Evolutionary conservation across 2,888 invertebrate genomes (phyloP), one percentile per base, ranked within the genome.

Genomic region (Zaprionus lineosus): DNA sequence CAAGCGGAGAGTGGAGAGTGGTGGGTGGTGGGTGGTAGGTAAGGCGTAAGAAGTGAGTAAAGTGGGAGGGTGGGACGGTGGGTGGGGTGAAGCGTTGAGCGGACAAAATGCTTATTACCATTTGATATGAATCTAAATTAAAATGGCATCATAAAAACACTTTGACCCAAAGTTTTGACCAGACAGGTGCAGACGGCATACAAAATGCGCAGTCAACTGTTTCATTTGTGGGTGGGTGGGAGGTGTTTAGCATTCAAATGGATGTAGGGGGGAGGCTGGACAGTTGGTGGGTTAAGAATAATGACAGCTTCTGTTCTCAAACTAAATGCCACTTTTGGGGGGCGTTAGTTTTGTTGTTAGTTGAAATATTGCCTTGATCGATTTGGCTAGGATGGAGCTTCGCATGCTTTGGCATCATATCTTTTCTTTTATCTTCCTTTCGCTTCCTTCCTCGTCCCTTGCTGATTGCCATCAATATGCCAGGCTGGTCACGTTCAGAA

Each of bases 61-160:
- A n/a, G n/a, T n/a, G n/a, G n/a, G n/a, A n/a, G n/a, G n/a, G n/a
- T n/a, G n/a, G n/a, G n/a, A n/a, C n/a, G n/a, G n/a, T n/a, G n/a
- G n/a, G n/a, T n/a, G n/a, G n/a, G n/a, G n/a, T n/a, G n/a, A n/a
- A n/a, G 43, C 48, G 50, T 46, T 34, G 33, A 53, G 60, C 48
- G 59, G 47, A 59, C 74, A 71, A 60, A 84, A 63, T 51, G 67
- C 83, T 71, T 83, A 81, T 74, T 83, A 76, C 73, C 60, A 43
- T 76, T 83, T 85, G 82, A 82, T 82, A 85, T 44, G 62, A 60
- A 82, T 82, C 82, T 83, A 83, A 85, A 82, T 82, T 85, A 82
- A 82, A 82, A 85, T 85, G 79, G 69, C 76, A 75, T 79, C 69
- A 74, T 82, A 85, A 83, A 82, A 75, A 67, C 84, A 63, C 73